Evolutionary conservation across 2,888 invertebrate genomes (phyloP).

Genomic region (Stenurella melanura): DNA sequence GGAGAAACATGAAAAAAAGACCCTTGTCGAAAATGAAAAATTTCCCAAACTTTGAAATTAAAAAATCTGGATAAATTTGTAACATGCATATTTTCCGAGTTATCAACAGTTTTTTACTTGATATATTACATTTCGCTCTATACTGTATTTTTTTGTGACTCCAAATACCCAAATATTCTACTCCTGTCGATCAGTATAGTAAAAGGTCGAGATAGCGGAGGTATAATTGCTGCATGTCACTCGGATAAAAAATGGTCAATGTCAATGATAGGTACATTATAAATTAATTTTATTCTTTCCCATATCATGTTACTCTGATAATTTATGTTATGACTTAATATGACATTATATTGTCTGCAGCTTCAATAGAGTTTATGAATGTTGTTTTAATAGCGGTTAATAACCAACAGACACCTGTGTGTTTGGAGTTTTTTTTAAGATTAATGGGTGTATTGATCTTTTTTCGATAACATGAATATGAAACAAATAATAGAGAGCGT

Average conservation of each 20-base stretch:
- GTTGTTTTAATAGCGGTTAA: conserved; percentile 22
- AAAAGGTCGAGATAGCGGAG: not conserved
- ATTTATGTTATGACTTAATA: conserved; percentile 38
- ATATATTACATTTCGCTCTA: no score
- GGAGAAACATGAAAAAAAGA: no score
- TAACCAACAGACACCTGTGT: conserved; percentile 26
- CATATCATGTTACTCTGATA: conserved; percentile 30
- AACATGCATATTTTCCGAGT: no score
- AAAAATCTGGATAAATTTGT: no score
- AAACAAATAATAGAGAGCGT: not conserved
- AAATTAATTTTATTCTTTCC: conserved; percentile 19
- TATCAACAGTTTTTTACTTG: no score
- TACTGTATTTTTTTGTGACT: no score
- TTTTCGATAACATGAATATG: conserved; percentile 11
- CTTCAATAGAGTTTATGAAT: conserved; percentile 20
- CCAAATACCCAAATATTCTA: not conserved
- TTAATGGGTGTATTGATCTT: conserved; percentile 35
- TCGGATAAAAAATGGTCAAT: conserved; percentile 10
- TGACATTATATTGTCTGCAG: conserved; percentile 29
- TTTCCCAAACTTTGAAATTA: no score
- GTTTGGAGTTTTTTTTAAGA: conserved; percentile 11
- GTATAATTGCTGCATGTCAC: not conserved
- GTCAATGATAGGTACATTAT: conserved; percentile 17
- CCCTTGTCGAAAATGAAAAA: no score
- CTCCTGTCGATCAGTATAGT: not conserved